Base-by-base conservation (phyloP, 1,140 invertebrate genomes). In the Anadara kagoshimensis region DNA sequence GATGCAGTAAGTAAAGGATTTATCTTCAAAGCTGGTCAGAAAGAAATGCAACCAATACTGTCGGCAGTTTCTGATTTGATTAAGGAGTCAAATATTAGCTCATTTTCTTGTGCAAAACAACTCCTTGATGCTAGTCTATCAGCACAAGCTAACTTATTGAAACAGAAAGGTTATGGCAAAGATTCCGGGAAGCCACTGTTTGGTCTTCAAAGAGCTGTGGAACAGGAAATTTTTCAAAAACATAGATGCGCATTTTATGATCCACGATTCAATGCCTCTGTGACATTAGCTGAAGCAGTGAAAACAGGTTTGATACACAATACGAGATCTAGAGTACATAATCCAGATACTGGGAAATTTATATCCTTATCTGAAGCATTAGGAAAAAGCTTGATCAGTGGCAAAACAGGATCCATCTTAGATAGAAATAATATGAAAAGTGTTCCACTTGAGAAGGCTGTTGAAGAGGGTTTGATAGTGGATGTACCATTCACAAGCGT, bases 331-430 rank as follows among this genome's bases (percentile, higher is more conserved):
- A 87, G 97, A 77, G 91, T 94, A 96, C 84, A 93, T 94, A 47
- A 93, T 97, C 81, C 81, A n/a, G 76, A 78, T 43, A 77, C 70
- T 18, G 78, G 79, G 12, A 76, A 80, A 43, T 72, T 68, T 69
- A 91, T 96, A 20, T 89, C 94, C 49, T 90, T 97, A 18, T 93
- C 94, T 0, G 95, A 97, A 87, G 95, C 95, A 0, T 92, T 97
- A 11, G 94, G 94, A 80, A 94, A 95, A 89, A 95, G 95, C n/a
- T 93, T 94, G 65, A 94, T 95, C 78, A 95, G 97, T 86, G 92
- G 93, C 41, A 93, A 92, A 94, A 93, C 93, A 16, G 94, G 93
- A 91, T 95, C 78, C 92, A 96, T 84, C 94, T 78, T 86, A 29
- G 93, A 90, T 70, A 88, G 93, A 44, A 92, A 92, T 80, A 92